Base-by-base conservation (phyloP, 37 sponge, comb jelly and placozoan genomes). In the Eunapius fragilis region DNA sequence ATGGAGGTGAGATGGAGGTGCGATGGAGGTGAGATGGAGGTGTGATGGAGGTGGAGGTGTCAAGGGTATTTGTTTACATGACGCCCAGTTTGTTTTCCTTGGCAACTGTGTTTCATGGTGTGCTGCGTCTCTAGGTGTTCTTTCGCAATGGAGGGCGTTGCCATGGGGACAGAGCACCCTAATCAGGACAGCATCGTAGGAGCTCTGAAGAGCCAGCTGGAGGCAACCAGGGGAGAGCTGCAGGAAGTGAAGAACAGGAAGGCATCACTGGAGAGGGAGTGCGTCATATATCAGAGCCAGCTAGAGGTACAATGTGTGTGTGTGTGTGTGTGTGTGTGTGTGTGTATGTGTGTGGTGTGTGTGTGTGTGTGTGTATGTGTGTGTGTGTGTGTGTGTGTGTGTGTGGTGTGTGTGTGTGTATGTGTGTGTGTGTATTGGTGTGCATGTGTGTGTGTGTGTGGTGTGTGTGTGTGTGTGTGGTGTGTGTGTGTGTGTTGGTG, bases 241-340 rank as follows among this genome's bases (percentile, higher is more conserved):
- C 35, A 48, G 58, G 87, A 79, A 45, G 26, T 76, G 35, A 69
- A 87, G 35, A 83, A 85, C 48, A 75, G 77, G 72, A 89, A 78
- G 45, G 33, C 35, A 22, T 78, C 70, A 0, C 86, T 93, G 38
- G 89, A 82, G 73, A 85, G 72, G 80, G 93, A 93, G 72, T 79
- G 84, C 77, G 80, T 76, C 67, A 87, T 84, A 80, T 84, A 82
- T 31, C 87, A 84, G 87, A 75, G 72, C 19, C 87, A 93, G 32
- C 81, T 89, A 10, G 87, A 86, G 83, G 89, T 88, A 34, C 37
- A 68, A 24, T 17, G 81, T 49, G 81, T 80, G 81, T 48, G 81
- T 14, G 41, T 41, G 41, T 41, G 41, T 41, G 3, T n/a, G n/a
- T n/a, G n/a, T n/a, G n/a, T n/a, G n/a, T n/a, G n/a, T n/a, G n/a